These are phyloP conservation scores for Drosophila arizonae DNA, from an alignment of 1,140 invertebrate genomes.

Conservation along the genomic window DNA sequence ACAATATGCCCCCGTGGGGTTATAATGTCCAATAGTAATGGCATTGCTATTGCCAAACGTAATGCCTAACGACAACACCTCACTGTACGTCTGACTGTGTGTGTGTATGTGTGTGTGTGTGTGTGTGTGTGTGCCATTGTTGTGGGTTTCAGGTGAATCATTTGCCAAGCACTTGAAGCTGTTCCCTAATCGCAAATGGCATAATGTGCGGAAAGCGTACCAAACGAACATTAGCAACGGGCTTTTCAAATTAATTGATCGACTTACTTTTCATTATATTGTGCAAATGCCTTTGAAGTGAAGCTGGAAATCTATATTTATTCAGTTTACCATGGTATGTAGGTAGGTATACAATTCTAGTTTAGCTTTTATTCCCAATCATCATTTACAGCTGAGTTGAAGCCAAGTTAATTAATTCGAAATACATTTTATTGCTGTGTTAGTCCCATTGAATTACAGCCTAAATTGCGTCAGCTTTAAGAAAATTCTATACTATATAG, in stretches of 20 bases:
- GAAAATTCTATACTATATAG: too few species aligned
- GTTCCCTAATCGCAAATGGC: conserved; percentile 62
- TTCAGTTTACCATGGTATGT: too few species aligned
- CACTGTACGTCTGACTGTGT: not conserved
- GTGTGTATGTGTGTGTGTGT: not conserved
- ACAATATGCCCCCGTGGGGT: conserved; percentile 59
- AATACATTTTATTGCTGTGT: too few species aligned
- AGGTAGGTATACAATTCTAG: too few species aligned
- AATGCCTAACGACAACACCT: conserved; percentile 22
- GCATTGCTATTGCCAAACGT: conserved; percentile 16
- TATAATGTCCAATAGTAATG: conserved; percentile 26
- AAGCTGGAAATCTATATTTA: too few species aligned
- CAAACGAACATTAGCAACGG: not conserved
- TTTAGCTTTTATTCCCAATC: too few species aligned
- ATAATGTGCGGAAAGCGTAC: conserved; percentile 46
- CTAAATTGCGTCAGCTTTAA: too few species aligned
- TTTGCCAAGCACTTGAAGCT: conserved; percentile 49
- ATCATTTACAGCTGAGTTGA: too few species aligned
- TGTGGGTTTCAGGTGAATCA: conserved; percentile 48
- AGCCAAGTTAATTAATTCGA: too few species aligned
- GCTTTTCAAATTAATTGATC: conserved; percentile 2
- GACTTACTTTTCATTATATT: not conserved
- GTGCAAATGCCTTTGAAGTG: too few species aligned
- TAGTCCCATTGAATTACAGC: too few species aligned
- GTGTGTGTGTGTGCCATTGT: conserved; percentile 7